Conservation (phyloP, 2,888 invertebrate species). For the Netelia melanura region DNA sequence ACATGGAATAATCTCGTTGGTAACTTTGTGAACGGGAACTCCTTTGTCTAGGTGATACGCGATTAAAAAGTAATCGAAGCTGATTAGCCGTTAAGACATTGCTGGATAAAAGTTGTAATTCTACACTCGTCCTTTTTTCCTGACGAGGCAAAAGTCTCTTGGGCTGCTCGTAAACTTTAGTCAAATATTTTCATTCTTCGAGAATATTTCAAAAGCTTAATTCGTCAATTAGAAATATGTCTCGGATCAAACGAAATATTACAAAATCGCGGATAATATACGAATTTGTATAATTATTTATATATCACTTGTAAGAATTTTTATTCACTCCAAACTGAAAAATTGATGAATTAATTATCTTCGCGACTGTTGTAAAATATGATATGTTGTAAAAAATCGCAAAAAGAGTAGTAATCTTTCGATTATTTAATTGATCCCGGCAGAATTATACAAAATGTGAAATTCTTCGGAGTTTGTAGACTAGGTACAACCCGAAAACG, state of each 20-base stretch:
- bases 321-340: not conserved
- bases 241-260: too few relatives aligned
- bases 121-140: not conserved
- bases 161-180: not conserved
- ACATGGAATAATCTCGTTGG: too few relatives aligned
- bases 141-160: not conserved
- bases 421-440: too few relatives aligned
- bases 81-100: not conserved
- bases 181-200: not conserved
- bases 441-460: not conserved
- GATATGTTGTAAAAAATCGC: not conserved
- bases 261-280: not conserved
- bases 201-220: not conserved
- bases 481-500: constrained; percentile 10
- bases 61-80: constrained; percentile 1
- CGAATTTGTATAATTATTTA: not conserved
- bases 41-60: not conserved
- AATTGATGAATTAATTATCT: constrained; percentile 1
- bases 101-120: not conserved
- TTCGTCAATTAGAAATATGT: too few relatives aligned
- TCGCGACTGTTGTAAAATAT: too few relatives aligned
- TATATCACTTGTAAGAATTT: not conserved
- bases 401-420: not conserved
- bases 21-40: not conserved
- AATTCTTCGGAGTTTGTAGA: not conserved